Evolutionary conservation across 2,797 vertebrate species (phyloP), one percentile per base, ranked within the genome.

Genomic region (Bufotes viridis): DNA sequence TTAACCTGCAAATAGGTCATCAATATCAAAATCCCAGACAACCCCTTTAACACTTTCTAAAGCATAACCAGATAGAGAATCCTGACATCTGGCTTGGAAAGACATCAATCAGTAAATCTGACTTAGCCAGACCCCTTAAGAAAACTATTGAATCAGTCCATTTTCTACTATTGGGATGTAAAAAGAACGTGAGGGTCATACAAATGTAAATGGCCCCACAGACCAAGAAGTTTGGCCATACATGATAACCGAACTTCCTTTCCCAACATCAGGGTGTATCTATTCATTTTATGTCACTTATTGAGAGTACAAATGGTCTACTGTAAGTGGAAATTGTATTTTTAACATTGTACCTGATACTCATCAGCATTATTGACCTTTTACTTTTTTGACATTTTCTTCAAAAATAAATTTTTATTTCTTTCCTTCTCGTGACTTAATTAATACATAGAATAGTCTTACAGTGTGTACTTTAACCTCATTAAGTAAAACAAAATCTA

Each of bases 401-500:
- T 70, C 67, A 14, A 34, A 42, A 72, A 74, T 12, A 3, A 3
- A 74, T 12, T 74, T 22, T 22, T 49, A 20, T 20, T 53, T 83
- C 26, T 8, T 29, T 13, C 13, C 13, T 42, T 42, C 12, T 74
- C 8, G 22, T n/a, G 10, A 84, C n/a, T 75, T 72, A 72, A 14
- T 55, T 75, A 75, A 76, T 63, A 76, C 14, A 84, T 61, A 51
- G 61, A 51, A 78, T 85, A 18, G 29, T 49, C 58, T 63, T 65
- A 78, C 34, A 85, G n/a, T 60, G 20, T 60, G 4, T 11, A 58
- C 49, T 69, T 69, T 82, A 10, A 65, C 60, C 53, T 80, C 22
- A 72, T 49, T 70, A 79, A 53, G 26, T 34, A 88, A 84, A 84
- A 34, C 55, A 7, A 87, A 83, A 63, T 22, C 42, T 49, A 17